Evolutionary conservation across 2,888 invertebrate species (phyloP).

Genomic region (Theristus sp.): DNA sequence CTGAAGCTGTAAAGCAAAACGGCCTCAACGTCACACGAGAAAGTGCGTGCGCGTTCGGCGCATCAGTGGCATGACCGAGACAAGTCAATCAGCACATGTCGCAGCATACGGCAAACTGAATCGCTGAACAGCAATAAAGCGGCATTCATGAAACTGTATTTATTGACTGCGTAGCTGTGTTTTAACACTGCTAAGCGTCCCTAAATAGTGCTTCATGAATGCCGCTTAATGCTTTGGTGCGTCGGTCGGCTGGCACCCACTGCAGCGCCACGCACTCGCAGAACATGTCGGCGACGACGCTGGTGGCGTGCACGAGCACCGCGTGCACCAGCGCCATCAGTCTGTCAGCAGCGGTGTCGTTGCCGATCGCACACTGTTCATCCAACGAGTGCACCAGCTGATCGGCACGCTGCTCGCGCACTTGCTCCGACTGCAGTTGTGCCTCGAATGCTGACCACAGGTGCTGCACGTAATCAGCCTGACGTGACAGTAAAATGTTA

Average conservation of each 20-base stretch:
- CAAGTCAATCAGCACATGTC: neutral
- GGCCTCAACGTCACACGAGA: neutral
- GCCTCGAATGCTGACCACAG: too few species aligned
- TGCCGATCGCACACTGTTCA: neutral
- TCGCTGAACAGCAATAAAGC: neutral
- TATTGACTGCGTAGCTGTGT: too few species aligned
- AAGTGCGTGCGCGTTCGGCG: conserved; percentile 15
- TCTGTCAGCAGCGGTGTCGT: neutral
- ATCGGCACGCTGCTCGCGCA: neutral
- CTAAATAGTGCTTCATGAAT: too few species aligned
- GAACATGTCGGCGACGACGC: too few species aligned
- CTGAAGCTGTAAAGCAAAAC: neutral
- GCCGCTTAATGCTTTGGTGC: too few species aligned
- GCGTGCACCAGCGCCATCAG: conserved; percentile 15
- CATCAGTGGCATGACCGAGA: neutral
- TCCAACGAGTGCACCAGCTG: neutral
- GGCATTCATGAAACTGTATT: too few species aligned
- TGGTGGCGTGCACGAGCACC: conserved; percentile 12
- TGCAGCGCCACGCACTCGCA: too few species aligned
- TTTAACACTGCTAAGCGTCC: too few species aligned
- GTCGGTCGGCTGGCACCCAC: too few species aligned
- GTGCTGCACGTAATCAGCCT: too few species aligned
- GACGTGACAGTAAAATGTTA: too few species aligned
- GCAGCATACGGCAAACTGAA: neutral
- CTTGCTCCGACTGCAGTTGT: neutral